These are phyloP conservation scores for Varanus salvator DNA, from an alignment of 2,113 vertebrate species.

Conservation along the genomic window DNA sequence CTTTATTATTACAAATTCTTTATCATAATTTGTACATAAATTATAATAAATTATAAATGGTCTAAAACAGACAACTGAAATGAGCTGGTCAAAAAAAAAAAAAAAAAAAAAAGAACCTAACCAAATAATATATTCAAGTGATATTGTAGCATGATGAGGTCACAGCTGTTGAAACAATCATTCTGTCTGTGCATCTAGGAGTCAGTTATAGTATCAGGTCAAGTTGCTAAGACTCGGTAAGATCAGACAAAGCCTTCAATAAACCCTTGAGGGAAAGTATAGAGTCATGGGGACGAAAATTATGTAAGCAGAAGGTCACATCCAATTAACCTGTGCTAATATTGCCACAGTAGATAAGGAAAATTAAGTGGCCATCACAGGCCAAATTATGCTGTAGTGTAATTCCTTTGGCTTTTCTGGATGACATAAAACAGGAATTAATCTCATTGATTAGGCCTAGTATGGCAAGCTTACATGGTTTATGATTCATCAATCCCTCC, in stretches of 20 bases:
- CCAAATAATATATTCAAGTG: neutral
- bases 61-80: neutral
- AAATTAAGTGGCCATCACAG: conserved; percentile 25
- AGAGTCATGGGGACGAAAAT: conserved; percentile 8
- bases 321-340: conserved; percentile 38
- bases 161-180: conserved; percentile 16
- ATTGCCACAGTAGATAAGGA: conserved; percentile 34
- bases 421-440: conserved; percentile 19
- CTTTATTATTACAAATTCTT: no score
- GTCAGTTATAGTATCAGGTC: conserved; percentile 12
- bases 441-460: neutral
- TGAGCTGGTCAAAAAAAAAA: conserved; percentile 12
- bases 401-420: conserved; percentile 36
- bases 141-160: neutral
- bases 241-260: conserved; percentile 51
- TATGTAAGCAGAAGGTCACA: conserved; percentile 42
- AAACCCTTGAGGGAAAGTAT: conserved; percentile 52
- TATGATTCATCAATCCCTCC: neutral
- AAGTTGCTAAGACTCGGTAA: conserved; percentile 8
- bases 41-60: no score
- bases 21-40: no score
- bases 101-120: conserved; percentile 13
- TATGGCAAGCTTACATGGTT: neutral
- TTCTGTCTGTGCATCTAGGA: conserved; percentile 17
- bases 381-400: neutral